A percentile compares a stretch with the other conserved stretches of the same genome.
phyloP scores from a whole-genome alignment of 1,140 invertebrate species.

The Phenacoccus solenopsis region DNA sequence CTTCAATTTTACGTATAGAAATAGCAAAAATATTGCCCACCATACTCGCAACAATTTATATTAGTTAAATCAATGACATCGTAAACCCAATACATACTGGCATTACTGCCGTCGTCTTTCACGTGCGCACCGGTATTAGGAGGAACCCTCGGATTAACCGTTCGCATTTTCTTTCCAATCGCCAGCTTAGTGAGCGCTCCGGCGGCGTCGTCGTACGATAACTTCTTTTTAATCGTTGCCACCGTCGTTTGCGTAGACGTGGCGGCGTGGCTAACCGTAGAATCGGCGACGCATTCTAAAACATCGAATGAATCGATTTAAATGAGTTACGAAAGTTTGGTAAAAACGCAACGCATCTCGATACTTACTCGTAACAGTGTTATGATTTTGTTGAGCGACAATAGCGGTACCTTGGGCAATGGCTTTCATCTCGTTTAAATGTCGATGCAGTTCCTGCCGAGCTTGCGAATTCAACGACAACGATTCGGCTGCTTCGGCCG shows the following conservation, averaged over 20 bases:
- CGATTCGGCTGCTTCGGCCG: neutral
- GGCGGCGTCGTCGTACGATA: neutral
- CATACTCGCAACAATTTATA: too few species aligned
- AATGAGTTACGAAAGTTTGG: neutral
- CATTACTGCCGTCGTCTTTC: neutral
- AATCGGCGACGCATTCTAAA: neutral
- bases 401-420: neutral
- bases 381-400: neutral
- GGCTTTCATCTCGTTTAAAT: constrained; percentile 5
- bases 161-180: constrained; percentile 7
- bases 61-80: too few species aligned
- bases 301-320: too few species aligned
- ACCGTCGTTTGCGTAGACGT: constrained; percentile 8
- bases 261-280: neutral
- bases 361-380: neutral
- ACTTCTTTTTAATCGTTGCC: neutral
- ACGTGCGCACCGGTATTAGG: neutral
- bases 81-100: neutral
- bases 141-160: neutral
- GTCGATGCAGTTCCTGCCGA: neutral
- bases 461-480: neutral
- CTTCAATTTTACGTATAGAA: too few species aligned
- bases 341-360: neutral
- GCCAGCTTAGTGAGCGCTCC: neutral
- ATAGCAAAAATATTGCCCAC: too few species aligned